Evolutionary conservation across 2,888 invertebrate species (phyloP), one percentile per base, ranked within the genome.

Genomic region (Tetramorium bicarinatum): DNA sequence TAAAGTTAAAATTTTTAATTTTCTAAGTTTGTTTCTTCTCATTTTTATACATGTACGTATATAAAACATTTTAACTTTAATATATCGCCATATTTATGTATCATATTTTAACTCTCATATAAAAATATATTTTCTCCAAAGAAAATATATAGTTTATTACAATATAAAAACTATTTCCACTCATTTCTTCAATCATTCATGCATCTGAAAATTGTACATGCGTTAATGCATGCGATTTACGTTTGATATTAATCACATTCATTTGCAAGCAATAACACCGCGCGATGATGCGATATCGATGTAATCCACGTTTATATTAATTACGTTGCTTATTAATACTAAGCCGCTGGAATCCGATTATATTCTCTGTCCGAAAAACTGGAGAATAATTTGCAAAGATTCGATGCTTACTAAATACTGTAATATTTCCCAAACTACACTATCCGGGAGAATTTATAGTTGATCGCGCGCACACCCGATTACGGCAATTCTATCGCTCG

Each of bases 241-340:
- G 76, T 72, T 77, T 83, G 81, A 66, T 67, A 75, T 82, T 87
- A 85, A 82, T 66, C 49, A 75, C 74, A 74, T 87, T 64, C 61
- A 76, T 72, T 72, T 72, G 79, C 72, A 80, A 25, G 72, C 25
- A 79, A 80, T 72, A 80, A 72, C 47, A 47, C 25, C 38, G 72
- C 72, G 72, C 79, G 38, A 79, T 79, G 79, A 79, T 59, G 59
- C 72, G 47, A 72, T 47, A 59, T 47, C 69, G 25, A 69, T 69
- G 56, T 79, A 80, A 80, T 80, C 79, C 59, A 80, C 47, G 79
- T 80, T 80, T 80, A 72, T 80, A 80, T 79, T 80, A 80, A 80
- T 80, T 80, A 59, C 72, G 72, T 49, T 47, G 79, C 79, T 72
- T 80, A 72, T 80, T 80, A 80, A 80, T 49, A 80, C 59, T 71